Evolutionary conservation across 2,888 invertebrate species (phyloP).

Genomic region (Lasioglossum oenotherae): DNA sequence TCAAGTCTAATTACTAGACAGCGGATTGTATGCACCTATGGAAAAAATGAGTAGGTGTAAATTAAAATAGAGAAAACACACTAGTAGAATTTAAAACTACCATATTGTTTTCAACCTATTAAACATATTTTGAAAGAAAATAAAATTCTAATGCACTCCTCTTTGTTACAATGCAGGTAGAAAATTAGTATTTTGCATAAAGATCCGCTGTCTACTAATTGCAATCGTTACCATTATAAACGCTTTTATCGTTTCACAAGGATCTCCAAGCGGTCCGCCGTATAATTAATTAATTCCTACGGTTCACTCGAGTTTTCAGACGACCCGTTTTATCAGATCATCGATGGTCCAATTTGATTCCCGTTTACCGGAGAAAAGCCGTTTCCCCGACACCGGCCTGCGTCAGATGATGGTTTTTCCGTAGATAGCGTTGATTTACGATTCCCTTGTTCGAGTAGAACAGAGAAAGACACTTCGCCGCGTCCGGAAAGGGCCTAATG

Average conservation of each 20-base stretch:
- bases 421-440: slow-evolving; percentile 81
- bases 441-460: slow-evolving; percentile 64
- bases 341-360: slow-evolving; percentile 79
- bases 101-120: too few species aligned
- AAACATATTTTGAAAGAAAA: too few species aligned
- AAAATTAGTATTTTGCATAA: too few species aligned
- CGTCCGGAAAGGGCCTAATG: slow-evolving; percentile 55
- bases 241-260: neutral
- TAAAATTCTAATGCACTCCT: too few species aligned
- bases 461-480: slow-evolving; percentile 42
- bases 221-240: neutral
- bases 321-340: slow-evolving; percentile 55
- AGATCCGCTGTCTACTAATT: neutral
- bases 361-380: slow-evolving; percentile 71
- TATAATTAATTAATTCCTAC: neutral
- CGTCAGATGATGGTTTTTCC: slow-evolving; percentile 75
- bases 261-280: neutral
- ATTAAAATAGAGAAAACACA: too few species aligned
- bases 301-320: neutral
- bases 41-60: too few species aligned
- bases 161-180: too few species aligned
- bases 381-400: slow-evolving; percentile 54
- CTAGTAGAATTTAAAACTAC: too few species aligned
- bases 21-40: too few species aligned
- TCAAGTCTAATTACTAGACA: neutral